phyloP scores from a whole-genome alignment of 2,113 vertebrate species.

The Corvus hawaiiensis region DNA sequence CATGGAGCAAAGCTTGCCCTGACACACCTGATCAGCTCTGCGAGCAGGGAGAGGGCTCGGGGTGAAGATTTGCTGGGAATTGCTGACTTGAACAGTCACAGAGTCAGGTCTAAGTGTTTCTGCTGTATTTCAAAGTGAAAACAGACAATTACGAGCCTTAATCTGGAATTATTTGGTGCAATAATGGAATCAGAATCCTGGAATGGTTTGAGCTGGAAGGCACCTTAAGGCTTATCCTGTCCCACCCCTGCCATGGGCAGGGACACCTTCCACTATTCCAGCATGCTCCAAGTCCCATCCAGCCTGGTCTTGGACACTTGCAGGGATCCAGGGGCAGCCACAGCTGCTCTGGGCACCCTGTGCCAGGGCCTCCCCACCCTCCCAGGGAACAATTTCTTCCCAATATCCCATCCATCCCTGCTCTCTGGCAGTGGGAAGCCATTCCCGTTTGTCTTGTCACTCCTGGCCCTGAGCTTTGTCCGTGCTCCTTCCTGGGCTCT shows the following conservation, averaged over 20 bases:
- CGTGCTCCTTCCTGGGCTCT: neutral
- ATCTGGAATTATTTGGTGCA: neutral
- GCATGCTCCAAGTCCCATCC: fast-evolving
- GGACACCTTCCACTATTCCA: neutral
- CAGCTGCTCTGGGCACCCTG: neutral
- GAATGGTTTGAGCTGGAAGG: neutral
- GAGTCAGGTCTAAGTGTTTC: neutral
- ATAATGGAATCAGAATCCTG: neutral
- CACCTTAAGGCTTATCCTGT: neutral
- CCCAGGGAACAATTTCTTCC: neutral
- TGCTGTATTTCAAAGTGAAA: neutral
- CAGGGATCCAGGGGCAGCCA: neutral
- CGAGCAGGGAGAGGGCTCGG: neutral
- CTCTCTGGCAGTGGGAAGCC: neutral
- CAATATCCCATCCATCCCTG: fast-evolving
- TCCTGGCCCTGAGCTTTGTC: neutral
- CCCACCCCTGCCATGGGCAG: neutral
- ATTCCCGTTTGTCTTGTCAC: neutral
- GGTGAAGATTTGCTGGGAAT: neutral
- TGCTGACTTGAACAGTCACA: neutral
- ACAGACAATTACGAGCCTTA: fast-evolving
- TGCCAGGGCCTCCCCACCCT: neutral
- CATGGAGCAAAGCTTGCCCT: neutral
- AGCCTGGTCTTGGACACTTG: neutral
- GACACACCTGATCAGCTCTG: neutral